Conservation (phyloP, 2,797 vertebrate species). For the Sparus aurata region DNA sequence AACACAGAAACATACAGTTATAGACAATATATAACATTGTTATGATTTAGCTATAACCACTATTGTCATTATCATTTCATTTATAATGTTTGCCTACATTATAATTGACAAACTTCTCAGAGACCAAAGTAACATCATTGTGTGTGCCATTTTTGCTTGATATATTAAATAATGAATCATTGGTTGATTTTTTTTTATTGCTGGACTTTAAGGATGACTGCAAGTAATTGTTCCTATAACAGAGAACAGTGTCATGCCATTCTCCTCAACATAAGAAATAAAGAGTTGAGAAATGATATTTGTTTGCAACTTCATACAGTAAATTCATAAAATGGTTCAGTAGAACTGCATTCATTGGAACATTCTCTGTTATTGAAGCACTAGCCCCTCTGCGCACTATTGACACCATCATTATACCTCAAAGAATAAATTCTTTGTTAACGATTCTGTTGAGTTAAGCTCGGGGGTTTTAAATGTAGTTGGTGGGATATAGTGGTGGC, state of each 20-base stretch:
- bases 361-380: constrained; percentile 18
- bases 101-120: not conserved
- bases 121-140: not conserved
- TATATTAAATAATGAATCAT: not conserved
- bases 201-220: not conserved
- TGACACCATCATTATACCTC: constrained; percentile 34
- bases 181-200: no score
- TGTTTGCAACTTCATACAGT: constrained; percentile 12
- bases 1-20: not conserved
- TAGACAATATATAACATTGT: not conserved
- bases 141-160: not conserved
- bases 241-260: not conserved
- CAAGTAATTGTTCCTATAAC: not conserved
- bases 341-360: constrained; percentile 4
- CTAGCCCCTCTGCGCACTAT: constrained; percentile 5
- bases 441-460: constrained; percentile 41
- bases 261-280: not conserved
- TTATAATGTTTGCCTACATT: no score
- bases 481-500: constrained; percentile 31
- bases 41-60: no score
- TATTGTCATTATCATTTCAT: no score
- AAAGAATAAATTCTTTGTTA: constrained; percentile 59
- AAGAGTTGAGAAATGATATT: not conserved
- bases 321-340: constrained; percentile 17
- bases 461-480: constrained; percentile 33